Percentiles rank a stretch among this genome's conserved stretches.
Conservation (phyloP, 1,140 invertebrate genomes). For the Aphaenogaster floridana region DNA sequence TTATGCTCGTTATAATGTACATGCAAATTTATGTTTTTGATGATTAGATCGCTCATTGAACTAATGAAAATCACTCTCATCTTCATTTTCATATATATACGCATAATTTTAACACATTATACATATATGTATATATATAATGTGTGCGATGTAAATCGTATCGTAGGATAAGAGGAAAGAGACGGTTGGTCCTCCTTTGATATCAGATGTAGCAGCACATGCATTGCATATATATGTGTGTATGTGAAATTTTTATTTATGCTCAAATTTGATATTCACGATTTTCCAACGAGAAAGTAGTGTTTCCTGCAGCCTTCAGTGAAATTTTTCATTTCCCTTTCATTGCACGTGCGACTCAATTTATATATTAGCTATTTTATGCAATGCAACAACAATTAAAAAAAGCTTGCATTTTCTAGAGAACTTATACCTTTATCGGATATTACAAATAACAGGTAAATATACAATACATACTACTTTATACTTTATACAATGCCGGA, state of each 20-base stretch:
- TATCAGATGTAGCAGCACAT: slow-evolving; percentile 53
- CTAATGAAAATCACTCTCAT: slow-evolving; percentile 35
- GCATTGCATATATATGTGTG: neutral
- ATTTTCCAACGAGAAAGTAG: slow-evolving; percentile 47
- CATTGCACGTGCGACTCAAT: slow-evolving; percentile 13
- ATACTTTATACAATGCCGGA: slow-evolving; percentile 60
- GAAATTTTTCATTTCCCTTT: slow-evolving; percentile 20
- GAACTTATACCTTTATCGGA: slow-evolving; percentile 39
- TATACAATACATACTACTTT: slow-evolving; percentile 52
- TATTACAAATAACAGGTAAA: slow-evolving; percentile 72
- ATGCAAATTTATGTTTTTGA: slow-evolving; percentile 69
- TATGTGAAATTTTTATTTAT: slow-evolving; percentile 49
- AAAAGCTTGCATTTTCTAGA: slow-evolving; percentile 65
- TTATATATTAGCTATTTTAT: slow-evolving; percentile 37
- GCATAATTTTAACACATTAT: slow-evolving; percentile 32
- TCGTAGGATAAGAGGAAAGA: slow-evolving; percentile 66
- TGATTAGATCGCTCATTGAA: slow-evolving; percentile 58
- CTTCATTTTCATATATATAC: slow-evolving; percentile 24
- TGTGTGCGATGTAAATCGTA: slow-evolving; percentile 51
- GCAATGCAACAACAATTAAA: slow-evolving; percentile 68
- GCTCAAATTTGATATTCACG: slow-evolving; percentile 20
- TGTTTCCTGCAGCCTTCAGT: neutral
- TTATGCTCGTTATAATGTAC: slow-evolving; percentile 69
- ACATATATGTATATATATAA: slow-evolving; percentile 26
- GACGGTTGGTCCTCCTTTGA: slow-evolving; percentile 72